Base-by-base conservation (phyloP, 2,797 vertebrate genomes). In the Tenualosa thibaudeaui region DNA sequence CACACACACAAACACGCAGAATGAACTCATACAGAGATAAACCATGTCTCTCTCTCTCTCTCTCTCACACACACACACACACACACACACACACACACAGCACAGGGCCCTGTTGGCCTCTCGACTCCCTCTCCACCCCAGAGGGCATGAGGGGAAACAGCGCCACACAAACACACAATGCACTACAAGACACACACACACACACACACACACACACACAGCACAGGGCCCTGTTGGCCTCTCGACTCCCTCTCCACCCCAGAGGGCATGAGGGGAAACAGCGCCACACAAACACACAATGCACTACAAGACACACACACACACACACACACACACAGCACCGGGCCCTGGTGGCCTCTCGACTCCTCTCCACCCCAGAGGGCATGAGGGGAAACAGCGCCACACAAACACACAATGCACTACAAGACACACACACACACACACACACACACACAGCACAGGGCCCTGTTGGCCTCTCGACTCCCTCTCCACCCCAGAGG, bases 281-380 rank as follows among this genome's bases (percentile, higher is more conserved):
- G 85, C 85, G 43, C 82, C 91, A 89, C 31, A 31, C 31, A 31
- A 31, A n/a, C n/a, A n/a, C n/a, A n/a, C n/a, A 31, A 31, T 31
- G 31, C 31, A 31, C 31, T 31, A 31, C 31, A 31, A 31, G 31
- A n/a, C n/a, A 68, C 26, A 68, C 24, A 37, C 26, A 37, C n/a
- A 31, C 10, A 26, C 62, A 26, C 62, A 12, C 58, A 62, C 65
- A 0, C 26, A 37, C 1, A 37, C 62, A 15, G 9, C 10, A 15
- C n/a, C n/a, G n/a, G n/a, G n/a, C n/a, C n/a, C n/a, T n/a, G n/a
- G n/a, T n/a, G n/a, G n/a, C n/a, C n/a, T n/a, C n/a, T n/a, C n/a
- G n/a, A n/a, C n/a, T n/a, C n/a, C n/a, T n/a, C n/a, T n/a, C n/a
- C n/a, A n/a, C n/a, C n/a, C n/a, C n/a, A n/a, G n/a, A n/a, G n/a